A percentile compares a stretch with the other conserved stretches of the same genome.
Evolutionary conservation across 30 jellyfish, hydroid and myxozoan genomes (phyloP).

Genomic region (Turritopsis rubra): DNA sequence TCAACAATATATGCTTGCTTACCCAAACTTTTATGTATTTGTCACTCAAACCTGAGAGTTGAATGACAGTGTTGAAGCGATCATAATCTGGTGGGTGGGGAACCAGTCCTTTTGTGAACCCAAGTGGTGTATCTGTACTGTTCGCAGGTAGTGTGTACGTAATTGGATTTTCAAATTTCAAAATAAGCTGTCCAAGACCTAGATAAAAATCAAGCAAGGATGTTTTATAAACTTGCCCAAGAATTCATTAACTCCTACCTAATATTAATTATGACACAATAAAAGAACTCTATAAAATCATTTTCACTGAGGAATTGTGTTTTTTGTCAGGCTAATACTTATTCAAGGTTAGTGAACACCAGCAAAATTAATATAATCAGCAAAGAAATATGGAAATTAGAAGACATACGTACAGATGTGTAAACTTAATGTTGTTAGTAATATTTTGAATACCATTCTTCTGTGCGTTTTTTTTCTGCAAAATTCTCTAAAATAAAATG

Average conservation of each 20-base stretch:
- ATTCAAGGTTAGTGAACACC: too few species aligned
- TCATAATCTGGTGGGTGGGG: not conserved
- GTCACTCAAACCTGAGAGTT: not conserved
- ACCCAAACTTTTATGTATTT: conserved; percentile 1
- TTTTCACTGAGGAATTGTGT: too few species aligned
- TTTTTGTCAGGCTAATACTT: too few species aligned
- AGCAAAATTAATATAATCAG: too few species aligned
- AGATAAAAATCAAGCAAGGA: too few species aligned
- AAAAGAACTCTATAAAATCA: too few species aligned
- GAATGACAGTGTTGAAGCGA: not conserved
- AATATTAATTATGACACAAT: too few species aligned
- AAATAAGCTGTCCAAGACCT: not conserved
- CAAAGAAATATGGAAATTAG: too few species aligned
- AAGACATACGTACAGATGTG: not conserved
- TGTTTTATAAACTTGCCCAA: too few species aligned
- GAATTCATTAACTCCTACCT: too few species aligned
- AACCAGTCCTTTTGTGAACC: not conserved
- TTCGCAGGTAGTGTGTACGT: not conserved
- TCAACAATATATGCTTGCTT: not conserved
- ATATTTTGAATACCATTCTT: not conserved
- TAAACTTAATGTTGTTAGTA: not conserved
- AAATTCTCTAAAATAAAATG: too few species aligned
- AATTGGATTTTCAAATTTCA: not conserved
- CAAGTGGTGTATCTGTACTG: not conserved
- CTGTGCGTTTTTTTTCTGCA: not conserved